Evolutionary conservation across 1,140 invertebrate species (phyloP), one percentile per base, ranked within the genome.

Genomic region (Orius insidiosus): DNA sequence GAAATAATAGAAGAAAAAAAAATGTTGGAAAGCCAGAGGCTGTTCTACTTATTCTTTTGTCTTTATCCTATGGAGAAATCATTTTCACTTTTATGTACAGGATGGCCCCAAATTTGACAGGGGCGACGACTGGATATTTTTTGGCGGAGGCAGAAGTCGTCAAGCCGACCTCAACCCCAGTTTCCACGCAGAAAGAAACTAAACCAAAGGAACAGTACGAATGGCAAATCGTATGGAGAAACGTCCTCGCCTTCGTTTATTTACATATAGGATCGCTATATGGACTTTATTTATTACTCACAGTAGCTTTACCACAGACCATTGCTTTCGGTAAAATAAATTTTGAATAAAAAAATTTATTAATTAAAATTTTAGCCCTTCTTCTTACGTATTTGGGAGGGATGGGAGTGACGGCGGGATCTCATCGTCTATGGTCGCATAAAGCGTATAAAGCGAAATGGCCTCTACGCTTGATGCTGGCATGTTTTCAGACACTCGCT

Each of bases 371-470:
- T 62, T 34, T 49, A 68, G 63, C 36, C 15, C 2, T 62, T 0
- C 6, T 55, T 1, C 6, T 66, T 1, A 65, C 63, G 0, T 16
- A 51, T 0, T 49, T 64, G 13, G 66, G 67, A 1, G 81, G 66
- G 1, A 51, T 83, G 45, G 81, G 82, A 0, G 71, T 93, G 14
- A 93, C 88, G 8, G 88, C 82, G 1, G 89, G 90, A 6, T 83
- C 83, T 2, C 89, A 94, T 57, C 66, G 89, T 47, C 65, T 93
- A 7, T 94, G 87, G 87, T 71, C 84, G 0, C 90, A 95, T 61
- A 68, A 76, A 52, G 66, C 82, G 1, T 94, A 90, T 62, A 89
- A 88, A 64, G 90, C 89, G 0, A 76, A 73, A 51, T 72, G 78
- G 65, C 87, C 80, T 0, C 59, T 92, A 45, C 68, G 84, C 41